Base-by-base conservation (phyloP, 2,797 vertebrate species). In the Avahi laniger region DNA sequence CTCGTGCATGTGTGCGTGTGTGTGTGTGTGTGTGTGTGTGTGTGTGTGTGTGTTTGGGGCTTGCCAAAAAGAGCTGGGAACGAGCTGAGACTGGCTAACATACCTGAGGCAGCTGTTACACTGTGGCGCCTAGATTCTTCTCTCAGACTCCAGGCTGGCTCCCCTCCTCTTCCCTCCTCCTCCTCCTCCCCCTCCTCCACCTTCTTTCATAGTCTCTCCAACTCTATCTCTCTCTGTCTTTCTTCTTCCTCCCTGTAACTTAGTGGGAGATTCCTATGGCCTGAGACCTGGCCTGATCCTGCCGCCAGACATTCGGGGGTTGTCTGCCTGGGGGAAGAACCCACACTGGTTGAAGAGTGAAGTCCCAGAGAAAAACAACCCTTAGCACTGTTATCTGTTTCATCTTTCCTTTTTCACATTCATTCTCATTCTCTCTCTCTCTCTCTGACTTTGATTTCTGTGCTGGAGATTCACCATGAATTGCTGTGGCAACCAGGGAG, bases 51-150 rank as follows among this genome's bases (percentile, higher is more conserved):
- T 79, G n/a, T 85, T 91, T 93, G 67, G 38, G 85, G 92, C 85
- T 97, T 97, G 96, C 91, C 97, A 96, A 72, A 79, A 97, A 95
- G 96, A 81, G 73, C 98, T 99, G 99, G 98, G 99, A 99, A 99
- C 98, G 98, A 98, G 98, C 98, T 97, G 97, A 98, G 97, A 98
- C 98, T 98, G 96, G 98, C 98, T 98, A 97, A 98, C 99, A 99
- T 99, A 99, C 99, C 99, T 99, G 99, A 99, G 99, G 99, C 99
- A 99, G 99, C 98, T 98, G 99, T 99, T 99, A 99, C 98, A 98
- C 97, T 1, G 15, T 98, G 98, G 99, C 99, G 99, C 99, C 99
- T 99, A 99, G 98, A 97, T 99, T 99, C 98, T 98, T 98, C 98
- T 96, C 69, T 96, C 98, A 98, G 98, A 98, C 98, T 98, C 96